Percentiles rank a stretch among this genome's conserved stretches.
Evolutionary conservation across 2,797 vertebrate species (phyloP).

Genomic region (Heliangelus exortis): DNA sequence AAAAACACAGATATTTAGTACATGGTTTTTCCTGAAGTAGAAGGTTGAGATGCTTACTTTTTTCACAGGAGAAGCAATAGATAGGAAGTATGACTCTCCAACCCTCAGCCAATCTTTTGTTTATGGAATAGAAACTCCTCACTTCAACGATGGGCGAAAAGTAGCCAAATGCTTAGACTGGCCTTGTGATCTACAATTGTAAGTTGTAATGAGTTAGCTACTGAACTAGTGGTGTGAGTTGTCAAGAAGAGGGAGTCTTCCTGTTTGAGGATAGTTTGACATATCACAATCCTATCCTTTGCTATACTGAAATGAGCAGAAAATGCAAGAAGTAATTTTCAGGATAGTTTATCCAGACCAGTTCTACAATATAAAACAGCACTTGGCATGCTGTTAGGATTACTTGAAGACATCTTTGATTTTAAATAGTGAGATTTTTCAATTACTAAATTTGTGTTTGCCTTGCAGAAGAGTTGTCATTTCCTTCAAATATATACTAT

Average conservation of each 20-base stretch:
- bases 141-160: slow-evolving; percentile 81
- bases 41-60: background rate
- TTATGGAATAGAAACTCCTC: slow-evolving; percentile 85
- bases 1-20: background rate
- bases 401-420: background rate
- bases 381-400: background rate
- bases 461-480: background rate
- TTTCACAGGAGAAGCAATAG: slow-evolving; percentile 72
- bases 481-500: background rate
- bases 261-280: background rate
- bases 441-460: background rate
- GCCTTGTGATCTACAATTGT: slow-evolving; percentile 80
- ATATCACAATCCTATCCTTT: background rate
- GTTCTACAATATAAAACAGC: background rate
- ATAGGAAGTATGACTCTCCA: slow-evolving; percentile 83
- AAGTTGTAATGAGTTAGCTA: slow-evolving; percentile 41
- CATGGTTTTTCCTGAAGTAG: background rate
- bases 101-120: slow-evolving; percentile 73
- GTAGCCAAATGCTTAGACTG: slow-evolving; percentile 79
- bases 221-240: background rate
- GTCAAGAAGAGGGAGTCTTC: background rate
- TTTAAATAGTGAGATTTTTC: background rate
- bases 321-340: background rate
- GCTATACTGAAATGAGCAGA: background rate
- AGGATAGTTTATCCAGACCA: background rate